These are phyloP conservation scores for Polyommatus icarus DNA, from an alignment of 2,888 invertebrate genomes.

Conservation along the genomic window DNA sequence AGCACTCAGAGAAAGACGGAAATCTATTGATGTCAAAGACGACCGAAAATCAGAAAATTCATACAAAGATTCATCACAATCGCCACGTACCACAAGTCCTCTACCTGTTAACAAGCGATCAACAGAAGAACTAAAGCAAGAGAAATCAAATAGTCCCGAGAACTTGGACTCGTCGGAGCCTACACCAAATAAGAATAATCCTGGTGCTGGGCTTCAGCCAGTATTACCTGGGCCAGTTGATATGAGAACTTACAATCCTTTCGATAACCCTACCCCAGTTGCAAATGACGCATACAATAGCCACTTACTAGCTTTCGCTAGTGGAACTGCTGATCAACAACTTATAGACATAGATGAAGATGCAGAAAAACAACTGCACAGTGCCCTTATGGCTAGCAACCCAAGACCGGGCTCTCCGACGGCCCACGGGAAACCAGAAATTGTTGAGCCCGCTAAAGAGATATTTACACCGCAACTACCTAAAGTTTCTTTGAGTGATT, in stretches of 20 bases:
- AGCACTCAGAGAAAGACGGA: conserved; percentile 88
- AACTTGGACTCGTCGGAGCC: conserved; percentile 49
- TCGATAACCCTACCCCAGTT: conserved; percentile 79
- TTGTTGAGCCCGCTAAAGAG: conserved; percentile 53
- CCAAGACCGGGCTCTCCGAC: conserved; percentile 59
- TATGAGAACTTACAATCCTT: conserved; percentile 90
- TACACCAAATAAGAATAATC: conserved; percentile 47
- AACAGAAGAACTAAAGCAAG: conserved; percentile 39
- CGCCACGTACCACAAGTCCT: conserved; percentile 80
- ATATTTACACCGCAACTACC: conserved; percentile 64
- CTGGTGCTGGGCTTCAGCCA: conserved; percentile 77
- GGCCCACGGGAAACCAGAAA: conserved; percentile 45
- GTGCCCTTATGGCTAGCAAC: conserved; percentile 82
- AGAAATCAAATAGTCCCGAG: conserved; percentile 58
- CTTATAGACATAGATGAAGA: conserved; percentile 89
- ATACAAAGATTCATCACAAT: conserved; percentile 78
- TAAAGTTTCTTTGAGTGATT: conserved; percentile 88
- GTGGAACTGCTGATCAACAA: conserved; percentile 85
- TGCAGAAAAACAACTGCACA: conserved; percentile 87
- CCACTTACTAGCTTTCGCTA: conserved; percentile 84
- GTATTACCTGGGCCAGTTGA: conserved; percentile 93
- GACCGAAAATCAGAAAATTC: conserved; percentile 80
- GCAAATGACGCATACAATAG: conserved; percentile 81
- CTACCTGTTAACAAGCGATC: conserved; percentile 63
- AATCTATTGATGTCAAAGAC: conserved; percentile 85